Percentiles rank a stretch among this genome's conserved stretches.
phyloP scores from a whole-genome alignment of 1,140 invertebrate genomes.

The Leptopilina boulardi region DNA sequence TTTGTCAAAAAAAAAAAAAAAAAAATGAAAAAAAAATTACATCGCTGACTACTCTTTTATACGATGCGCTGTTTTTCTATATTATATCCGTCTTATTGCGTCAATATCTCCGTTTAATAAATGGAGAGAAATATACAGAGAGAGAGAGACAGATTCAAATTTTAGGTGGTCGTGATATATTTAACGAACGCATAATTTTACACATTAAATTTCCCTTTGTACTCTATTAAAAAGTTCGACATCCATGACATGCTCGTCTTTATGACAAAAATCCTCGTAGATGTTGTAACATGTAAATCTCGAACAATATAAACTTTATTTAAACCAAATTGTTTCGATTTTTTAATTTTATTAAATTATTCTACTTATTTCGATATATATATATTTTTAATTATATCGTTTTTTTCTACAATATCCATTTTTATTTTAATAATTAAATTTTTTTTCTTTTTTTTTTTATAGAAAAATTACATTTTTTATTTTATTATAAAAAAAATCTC shows the following conservation, averaged over 20 bases:
- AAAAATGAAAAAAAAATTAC: background rate
- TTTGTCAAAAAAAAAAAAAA: background rate
- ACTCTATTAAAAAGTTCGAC: constrained; percentile 54
- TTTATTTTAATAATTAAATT: too few species aligned
- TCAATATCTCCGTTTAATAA: constrained; percentile 49
- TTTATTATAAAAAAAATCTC: too few species aligned
- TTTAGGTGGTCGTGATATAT: constrained; percentile 52
- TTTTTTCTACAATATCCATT: too few species aligned
- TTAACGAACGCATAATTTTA: constrained; percentile 51
- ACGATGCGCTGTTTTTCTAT: constrained; percentile 71
- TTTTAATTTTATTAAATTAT: too few species aligned
- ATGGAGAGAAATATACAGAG: constrained; percentile 33
- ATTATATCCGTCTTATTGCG: constrained; percentile 68
- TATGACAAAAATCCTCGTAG: constrained; percentile 61
- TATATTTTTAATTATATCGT: too few species aligned
- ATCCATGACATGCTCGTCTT: constrained; percentile 55
- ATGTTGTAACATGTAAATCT: constrained; percentile 69
- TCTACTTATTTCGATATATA: too few species aligned
- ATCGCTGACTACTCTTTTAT: constrained; percentile 66
- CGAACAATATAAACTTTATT: constrained; percentile 66
- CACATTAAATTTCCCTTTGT: constrained; percentile 59
- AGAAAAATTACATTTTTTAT: too few species aligned
- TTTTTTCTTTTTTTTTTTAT: too few species aligned
- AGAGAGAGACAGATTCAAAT: constrained; percentile 47
- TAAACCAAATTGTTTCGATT: constrained; percentile 25